Evolutionary conservation across 2,797 vertebrate species (phyloP).

Genomic region (Thaleichthys pacificus): DNA sequence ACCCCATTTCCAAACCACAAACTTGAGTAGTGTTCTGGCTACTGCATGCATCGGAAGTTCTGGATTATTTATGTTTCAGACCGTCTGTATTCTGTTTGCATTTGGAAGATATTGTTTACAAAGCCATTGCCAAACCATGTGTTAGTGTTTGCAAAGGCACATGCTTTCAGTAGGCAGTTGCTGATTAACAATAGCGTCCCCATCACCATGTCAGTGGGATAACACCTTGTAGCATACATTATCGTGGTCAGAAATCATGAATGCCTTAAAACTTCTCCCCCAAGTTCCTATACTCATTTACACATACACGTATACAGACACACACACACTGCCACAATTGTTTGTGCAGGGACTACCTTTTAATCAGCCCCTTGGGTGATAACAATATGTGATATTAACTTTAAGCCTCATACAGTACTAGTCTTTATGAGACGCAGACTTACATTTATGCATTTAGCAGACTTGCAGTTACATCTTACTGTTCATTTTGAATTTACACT

Average conservation of each 20-base stretch:
- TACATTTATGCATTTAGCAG: too few relatives aligned
- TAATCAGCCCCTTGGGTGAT: too few relatives aligned
- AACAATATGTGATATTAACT: neutral
- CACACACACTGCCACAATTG: neutral
- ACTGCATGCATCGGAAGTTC: too few relatives aligned
- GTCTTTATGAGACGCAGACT: too few relatives aligned
- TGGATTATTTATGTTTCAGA: neutral
- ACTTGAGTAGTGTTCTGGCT: too few relatives aligned
- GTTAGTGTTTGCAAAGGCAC: conserved; percentile 15
- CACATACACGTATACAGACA: neutral
- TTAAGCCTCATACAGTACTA: neutral
- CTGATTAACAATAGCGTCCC: conserved; percentile 63
- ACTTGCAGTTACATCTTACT: too few relatives aligned
- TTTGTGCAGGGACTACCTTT: too few relatives aligned
- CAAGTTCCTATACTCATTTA: neutral
- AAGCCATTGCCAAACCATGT: neutral
- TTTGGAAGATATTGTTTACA: neutral
- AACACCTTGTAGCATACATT: conserved; percentile 23
- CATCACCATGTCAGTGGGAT: conserved; percentile 51
- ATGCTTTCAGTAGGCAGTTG: conserved; percentile 47
- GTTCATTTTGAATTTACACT: too few relatives aligned
- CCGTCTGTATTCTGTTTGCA: neutral
- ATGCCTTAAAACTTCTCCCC: too few relatives aligned
- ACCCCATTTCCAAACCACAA: too few relatives aligned
- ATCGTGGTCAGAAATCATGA: too few relatives aligned